Evolutionary conservation across 2,888 invertebrate species (phyloP), one percentile per base, ranked within the genome.

Genomic region (Carcina quercana): DNA sequence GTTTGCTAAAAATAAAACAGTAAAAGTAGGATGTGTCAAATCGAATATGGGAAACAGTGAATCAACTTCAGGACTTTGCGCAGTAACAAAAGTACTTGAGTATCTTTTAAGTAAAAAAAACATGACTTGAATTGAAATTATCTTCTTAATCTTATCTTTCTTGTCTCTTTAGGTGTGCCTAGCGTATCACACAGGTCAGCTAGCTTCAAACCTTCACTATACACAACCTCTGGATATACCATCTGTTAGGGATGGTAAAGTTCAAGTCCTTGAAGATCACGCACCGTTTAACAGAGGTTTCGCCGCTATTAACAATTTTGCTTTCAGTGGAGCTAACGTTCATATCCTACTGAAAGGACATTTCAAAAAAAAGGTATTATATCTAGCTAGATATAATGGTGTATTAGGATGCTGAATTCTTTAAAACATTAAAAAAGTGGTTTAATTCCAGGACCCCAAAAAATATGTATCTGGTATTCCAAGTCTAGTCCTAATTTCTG

Each of bases 81-180:
- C 86, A 14, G 43, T 88, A 13, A 83, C 84, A 10, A 89, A 89
- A 70, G 86, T 73, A 47, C n/a, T n/a, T n/a, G n/a, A 29, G n/a
- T 15, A 10, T n/a, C n/a, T n/a, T n/a, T n/a, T n/a, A n/a, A n/a
- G n/a, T n/a, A n/a, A n/a, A n/a, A n/a, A n/a, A n/a, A n/a, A n/a
- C n/a, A n/a, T n/a, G n/a, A n/a, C n/a, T n/a, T n/a, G n/a, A n/a
- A n/a, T n/a, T n/a, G n/a, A n/a, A n/a, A n/a, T n/a, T n/a, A 19
- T 19, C 19, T 19, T n/a, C 19, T 19, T n/a, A 19, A 3, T 19
- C 19, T 2, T n/a, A 8, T 3, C 15, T 25, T 29, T 24, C 33
- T 45, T 40, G n/a, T 19, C n/a, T 12, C 10, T 11, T 3, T 12
- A 5, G 69, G 43, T 62, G 8, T 66, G 64, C 35, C 30, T 70